A percentile compares a stretch with the other conserved stretches of the same genome.
Conservation (phyloP, 2,797 vertebrate species). For the Danionella dracula region DNA sequence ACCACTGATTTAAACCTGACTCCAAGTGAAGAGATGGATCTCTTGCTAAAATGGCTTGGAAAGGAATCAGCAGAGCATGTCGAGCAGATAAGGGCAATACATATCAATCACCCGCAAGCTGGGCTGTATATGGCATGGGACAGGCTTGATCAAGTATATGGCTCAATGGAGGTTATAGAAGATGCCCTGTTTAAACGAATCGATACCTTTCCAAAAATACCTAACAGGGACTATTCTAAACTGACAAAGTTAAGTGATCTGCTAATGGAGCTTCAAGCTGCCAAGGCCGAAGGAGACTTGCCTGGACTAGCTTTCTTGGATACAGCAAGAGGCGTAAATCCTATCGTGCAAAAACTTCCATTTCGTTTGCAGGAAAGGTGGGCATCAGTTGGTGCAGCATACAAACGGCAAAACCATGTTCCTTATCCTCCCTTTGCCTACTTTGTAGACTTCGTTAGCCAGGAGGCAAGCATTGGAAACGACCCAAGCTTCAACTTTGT, state of each 20-base stretch:
- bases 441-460: no score
- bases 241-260: slow-evolving; percentile 32
- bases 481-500: no score
- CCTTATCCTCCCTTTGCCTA: no score
- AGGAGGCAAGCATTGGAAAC: no score
- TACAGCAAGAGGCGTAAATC: no score
- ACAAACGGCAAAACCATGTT: no score
- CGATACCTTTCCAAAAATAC: slow-evolving; percentile 34
- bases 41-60: slow-evolving; percentile 43
- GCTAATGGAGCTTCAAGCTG: slow-evolving; percentile 21
- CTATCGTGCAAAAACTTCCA: no score
- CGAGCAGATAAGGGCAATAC: slow-evolving; percentile 36
- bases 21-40: slow-evolving; percentile 26
- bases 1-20: slow-evolving; percentile 6
- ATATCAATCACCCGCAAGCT: slow-evolving; percentile 28
- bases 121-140: slow-evolving; percentile 33
- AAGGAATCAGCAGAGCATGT: slow-evolving; percentile 45
- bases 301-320: slow-evolving; percentile 36
- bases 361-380: no score
- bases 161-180: slow-evolving; percentile 32
- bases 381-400: no score
- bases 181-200: slow-evolving; percentile 30
- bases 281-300: slow-evolving; percentile 25
- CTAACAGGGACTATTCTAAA: slow-evolving; percentile 5
- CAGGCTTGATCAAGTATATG: slow-evolving; percentile 23